phyloP scores from a whole-genome alignment of 2,797 vertebrate species.

The Mormyrops attenuatus region DNA sequence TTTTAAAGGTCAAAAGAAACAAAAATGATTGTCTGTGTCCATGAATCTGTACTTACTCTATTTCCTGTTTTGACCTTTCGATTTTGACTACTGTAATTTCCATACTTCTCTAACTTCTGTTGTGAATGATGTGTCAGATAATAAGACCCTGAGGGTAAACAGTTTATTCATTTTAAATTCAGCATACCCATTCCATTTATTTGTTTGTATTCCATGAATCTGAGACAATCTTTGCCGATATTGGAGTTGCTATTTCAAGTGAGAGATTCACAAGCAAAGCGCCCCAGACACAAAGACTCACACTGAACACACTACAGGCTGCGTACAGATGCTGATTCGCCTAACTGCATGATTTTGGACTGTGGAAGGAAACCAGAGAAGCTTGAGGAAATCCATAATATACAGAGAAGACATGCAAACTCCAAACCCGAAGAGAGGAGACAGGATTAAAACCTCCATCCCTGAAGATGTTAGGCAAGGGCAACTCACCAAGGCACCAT shows the following conservation, averaged over 20 bases:
- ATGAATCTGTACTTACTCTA: slow-evolving; percentile 9
- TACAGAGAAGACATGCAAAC: neutral
- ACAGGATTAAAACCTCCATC: neutral
- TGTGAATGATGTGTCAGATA: neutral
- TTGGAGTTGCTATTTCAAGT: neutral
- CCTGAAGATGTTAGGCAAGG: neutral
- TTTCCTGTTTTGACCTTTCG: neutral
- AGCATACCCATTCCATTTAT: neutral
- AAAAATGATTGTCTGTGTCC: neutral
- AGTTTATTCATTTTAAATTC: slow-evolving; percentile 15
- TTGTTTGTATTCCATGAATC: slow-evolving; percentile 7
- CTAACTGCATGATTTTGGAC: neutral
- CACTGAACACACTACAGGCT: neutral
- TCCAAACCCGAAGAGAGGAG: neutral
- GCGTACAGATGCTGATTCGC: neutral
- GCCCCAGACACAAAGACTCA: neutral
- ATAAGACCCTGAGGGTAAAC: neutral
- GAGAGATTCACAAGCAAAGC: neutral
- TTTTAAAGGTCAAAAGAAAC: slow-evolving; percentile 16
- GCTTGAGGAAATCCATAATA: neutral
- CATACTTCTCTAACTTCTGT: slow-evolving; percentile 1
- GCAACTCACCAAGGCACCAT: neutral
- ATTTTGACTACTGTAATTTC: slow-evolving; percentile 11
- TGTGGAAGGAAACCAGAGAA: neutral
- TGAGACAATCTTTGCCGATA: neutral